Conservation (phyloP, 2,113 vertebrate species). For the Piprites chloris region DNA sequence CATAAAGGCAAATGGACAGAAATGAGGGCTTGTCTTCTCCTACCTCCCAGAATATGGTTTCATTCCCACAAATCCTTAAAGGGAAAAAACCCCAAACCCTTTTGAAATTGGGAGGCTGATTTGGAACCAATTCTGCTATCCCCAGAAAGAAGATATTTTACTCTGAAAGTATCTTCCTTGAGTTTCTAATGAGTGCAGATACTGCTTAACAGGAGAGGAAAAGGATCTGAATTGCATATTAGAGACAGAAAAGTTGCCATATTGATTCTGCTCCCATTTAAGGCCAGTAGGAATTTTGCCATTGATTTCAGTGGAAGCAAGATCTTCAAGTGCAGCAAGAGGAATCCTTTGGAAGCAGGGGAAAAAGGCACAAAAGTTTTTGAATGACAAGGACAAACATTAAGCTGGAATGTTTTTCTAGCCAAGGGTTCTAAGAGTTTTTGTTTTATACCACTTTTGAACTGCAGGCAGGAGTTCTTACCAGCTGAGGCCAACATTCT, state of each 20-base stretch:
- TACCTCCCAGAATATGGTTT: not conserved
- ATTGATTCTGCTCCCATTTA: not conserved
- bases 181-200: not conserved
- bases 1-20: not conserved
- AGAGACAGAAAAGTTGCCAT: not conserved
- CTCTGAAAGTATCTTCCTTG: not conserved
- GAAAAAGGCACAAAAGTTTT: not conserved
- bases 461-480: not conserved
- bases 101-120: not conserved
- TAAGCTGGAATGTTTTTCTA: not conserved
- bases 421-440: not conserved
- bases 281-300: not conserved
- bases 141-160: not conserved
- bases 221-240: not conserved
- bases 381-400: not conserved
- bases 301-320: not conserved
- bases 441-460: not conserved
- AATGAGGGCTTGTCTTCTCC: not conserved
- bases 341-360: not conserved
- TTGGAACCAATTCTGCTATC: not conserved
- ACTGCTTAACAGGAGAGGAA: not conserved
- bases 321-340: not conserved
- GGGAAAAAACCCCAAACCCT: fast-evolving
- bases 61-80: not conserved
- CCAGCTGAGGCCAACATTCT: not conserved